These are phyloP conservation scores for Cryptomyrus ogoouensis DNA, from an alignment of 2,113 vertebrate genomes.

Conservation along the genomic window DNA sequence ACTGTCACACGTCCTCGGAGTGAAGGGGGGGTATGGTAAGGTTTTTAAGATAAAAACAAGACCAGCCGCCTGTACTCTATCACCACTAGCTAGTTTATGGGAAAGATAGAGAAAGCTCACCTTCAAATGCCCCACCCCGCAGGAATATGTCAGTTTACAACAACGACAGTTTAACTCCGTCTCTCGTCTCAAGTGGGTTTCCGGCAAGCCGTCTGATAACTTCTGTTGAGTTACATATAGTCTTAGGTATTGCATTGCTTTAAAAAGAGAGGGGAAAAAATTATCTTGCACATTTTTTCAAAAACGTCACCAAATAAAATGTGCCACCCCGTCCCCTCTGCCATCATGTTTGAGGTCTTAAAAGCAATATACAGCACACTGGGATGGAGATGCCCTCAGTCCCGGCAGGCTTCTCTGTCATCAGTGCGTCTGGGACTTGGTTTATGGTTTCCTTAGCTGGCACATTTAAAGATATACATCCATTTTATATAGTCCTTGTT, in stretches of 20 bases:
- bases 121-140: not conserved
- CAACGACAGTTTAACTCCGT: not conserved
- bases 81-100: not conserved
- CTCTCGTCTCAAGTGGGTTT: not conserved
- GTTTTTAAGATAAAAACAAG: not conserved
- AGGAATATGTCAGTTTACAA: not conserved
- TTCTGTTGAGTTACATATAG: not conserved
- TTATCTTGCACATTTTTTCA: not conserved
- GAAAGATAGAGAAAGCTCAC: not conserved
- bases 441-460: not conserved
- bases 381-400: not conserved
- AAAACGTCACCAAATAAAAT: not conserved
- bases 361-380: not conserved
- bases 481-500: not conserved
- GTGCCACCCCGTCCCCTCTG: not conserved
- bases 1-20: not conserved
- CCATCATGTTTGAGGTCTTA: not conserved
- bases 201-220: not conserved
- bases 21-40: not conserved
- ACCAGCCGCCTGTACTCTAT: not conserved
- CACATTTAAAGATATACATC: not conserved
- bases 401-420: not conserved
- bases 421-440: too few relatives aligned
- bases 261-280: not conserved
- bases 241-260: not conserved